Percentiles rank a stretch among this genome's conserved stretches.
Evolutionary conservation across 2,888 invertebrate species (phyloP).

Genomic region (Herminia tarsipennalis): DNA sequence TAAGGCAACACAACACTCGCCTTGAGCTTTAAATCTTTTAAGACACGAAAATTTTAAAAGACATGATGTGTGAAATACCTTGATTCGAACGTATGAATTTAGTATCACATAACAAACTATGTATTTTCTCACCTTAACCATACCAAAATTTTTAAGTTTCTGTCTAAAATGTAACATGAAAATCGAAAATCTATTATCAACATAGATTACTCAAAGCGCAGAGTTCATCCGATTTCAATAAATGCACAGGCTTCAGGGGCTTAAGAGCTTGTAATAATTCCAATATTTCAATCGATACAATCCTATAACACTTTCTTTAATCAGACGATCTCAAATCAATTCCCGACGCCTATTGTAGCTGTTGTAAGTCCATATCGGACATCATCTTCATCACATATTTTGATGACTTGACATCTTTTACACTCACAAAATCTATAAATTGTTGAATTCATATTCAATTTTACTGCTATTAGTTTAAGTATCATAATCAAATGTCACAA

Average conservation of each 20-base stretch:
- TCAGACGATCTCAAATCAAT: slow-evolving; percentile 66
- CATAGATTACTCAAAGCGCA: no score
- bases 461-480: slow-evolving; percentile 17
- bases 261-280: slow-evolving; percentile 47
- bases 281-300: slow-evolving; percentile 54
- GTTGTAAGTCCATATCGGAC: slow-evolving; percentile 64
- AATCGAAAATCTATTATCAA: no score
- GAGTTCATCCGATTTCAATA: slow-evolving; percentile 26
- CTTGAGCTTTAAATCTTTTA: slow-evolving; percentile 1
- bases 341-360: slow-evolving; percentile 63
- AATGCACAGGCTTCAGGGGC: slow-evolving; percentile 26
- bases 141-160: no score
- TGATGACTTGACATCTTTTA: slow-evolving; percentile 63
- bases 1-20: not conserved
- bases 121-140: no score
- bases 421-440: slow-evolving; percentile 17
- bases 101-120: no score
- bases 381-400: slow-evolving; percentile 58
- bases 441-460: not conserved
- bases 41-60: not conserved
- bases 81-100: no score
- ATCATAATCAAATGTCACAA: slow-evolving; percentile 13
- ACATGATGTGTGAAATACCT: no score
- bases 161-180: no score
- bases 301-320: slow-evolving; percentile 50